Evolutionary conservation across 2,113 vertebrate species (phyloP).

Genomic region (Typhlomys cinereus): DNA sequence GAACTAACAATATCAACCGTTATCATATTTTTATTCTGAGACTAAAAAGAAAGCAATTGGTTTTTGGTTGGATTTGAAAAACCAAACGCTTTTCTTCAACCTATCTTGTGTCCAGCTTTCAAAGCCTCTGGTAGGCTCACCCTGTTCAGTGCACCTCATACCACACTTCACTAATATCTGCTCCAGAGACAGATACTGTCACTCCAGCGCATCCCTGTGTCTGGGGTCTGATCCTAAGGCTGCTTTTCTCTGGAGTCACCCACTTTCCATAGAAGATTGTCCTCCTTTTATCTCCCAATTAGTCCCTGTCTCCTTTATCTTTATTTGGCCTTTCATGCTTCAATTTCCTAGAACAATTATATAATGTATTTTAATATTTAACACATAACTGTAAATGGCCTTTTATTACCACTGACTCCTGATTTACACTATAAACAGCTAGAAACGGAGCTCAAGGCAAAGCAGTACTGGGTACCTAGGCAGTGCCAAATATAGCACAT

Average conservation of each 20-base stretch:
- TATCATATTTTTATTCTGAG: slow-evolving; percentile 32
- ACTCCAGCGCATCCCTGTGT: not conserved
- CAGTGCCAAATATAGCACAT: not conserved
- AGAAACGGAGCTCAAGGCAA: not conserved
- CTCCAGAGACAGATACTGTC: not conserved
- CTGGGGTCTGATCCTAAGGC: not conserved
- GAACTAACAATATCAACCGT: not conserved
- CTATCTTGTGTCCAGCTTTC: not conserved
- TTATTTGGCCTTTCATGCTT: not conserved
- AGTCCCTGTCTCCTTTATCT: not conserved
- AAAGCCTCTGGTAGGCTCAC: not conserved
- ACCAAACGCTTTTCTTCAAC: not conserved
- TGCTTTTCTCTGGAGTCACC: not conserved
- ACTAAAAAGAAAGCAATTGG: slow-evolving; percentile 10
- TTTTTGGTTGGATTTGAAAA: not conserved
- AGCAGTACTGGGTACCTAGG: not conserved
- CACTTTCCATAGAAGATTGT: not conserved
- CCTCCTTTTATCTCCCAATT: not conserved
- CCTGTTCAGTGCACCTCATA: not conserved
- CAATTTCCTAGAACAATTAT: not conserved
- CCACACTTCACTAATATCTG: too few species aligned
- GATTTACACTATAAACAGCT: not conserved
- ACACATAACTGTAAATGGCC: not conserved
- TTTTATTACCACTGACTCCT: not conserved
- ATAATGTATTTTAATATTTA: not conserved